Evolutionary conservation across 2,113 vertebrate species (phyloP), one percentile per base, ranked within the genome.

Genomic region (Nettapus auritus): DNA sequence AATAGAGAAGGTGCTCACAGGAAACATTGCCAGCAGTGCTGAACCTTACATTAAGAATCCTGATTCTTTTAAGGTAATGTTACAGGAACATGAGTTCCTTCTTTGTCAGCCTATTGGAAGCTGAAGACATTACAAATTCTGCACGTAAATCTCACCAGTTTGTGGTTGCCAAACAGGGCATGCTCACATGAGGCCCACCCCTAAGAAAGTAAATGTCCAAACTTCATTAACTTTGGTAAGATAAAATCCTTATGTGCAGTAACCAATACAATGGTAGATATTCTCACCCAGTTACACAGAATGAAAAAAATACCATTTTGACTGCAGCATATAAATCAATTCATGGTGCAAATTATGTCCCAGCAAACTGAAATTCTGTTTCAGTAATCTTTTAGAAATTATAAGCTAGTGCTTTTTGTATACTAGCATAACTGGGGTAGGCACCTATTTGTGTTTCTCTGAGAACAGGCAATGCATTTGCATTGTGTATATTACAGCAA

Each of bases 31-130:
- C 60, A 98, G 98, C 87, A 98, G 99, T 46, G 98, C 98, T 17
- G 99, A 99, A 70, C 99, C 99, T 67, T 99, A 99, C 77, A 99
- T 99, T 92, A 99, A 99, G 97, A 99, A 99, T 89, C 98, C 99
- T 31, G 99, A 99, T 96, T 99, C 99, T 69, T 98, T 98, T 96
- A 99, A 99, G 99, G 99, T 99, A 97, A 97, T 56, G 31, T 64
- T 63, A 40, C n/a, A 11, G 20, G 33, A 91, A 6, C 19, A 62
- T 80, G 16, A 29, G 19, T 67, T 94, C n/a, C 42, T 80, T 73
- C 68, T 76, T 52, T 56, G 12, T 17, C 44, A 86, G 38, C 26
- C 52, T 67, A 3, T 28, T 53, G 56, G 67, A 73, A 93, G 70
- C 74, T 59, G 46, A 69, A 89, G 71, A 14, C 34, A 2, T 20